A percentile compares a stretch with the other conserved stretches of the same genome.
These are phyloP conservation scores for Auanema freiburgensis DNA, from an alignment of 2,888 invertebrate species.

Conservation along the genomic window DNA sequence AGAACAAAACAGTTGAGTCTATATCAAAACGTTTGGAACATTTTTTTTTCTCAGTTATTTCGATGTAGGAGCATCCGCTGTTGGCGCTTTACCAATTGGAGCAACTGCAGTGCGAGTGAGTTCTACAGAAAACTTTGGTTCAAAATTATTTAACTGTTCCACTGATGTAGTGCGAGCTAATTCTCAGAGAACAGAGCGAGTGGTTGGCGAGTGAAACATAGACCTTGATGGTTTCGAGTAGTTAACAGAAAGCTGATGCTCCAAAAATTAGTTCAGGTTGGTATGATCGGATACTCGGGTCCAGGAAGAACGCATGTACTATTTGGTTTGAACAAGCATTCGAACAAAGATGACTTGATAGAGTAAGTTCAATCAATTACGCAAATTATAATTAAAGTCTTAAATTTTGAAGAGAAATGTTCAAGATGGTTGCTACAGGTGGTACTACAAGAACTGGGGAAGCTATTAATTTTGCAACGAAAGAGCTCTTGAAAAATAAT, in stretches of 20 bases:
- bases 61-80: conserved; percentile 32
- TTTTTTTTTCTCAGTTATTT: conserved; percentile 23
- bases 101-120: conserved; percentile 24
- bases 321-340: conserved; percentile 31
- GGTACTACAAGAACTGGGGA: conserved; percentile 52
- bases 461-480: conserved; percentile 40
- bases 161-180: too few species aligned
- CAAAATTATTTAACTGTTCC: too few species aligned
- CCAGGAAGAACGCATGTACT: conserved; percentile 29
- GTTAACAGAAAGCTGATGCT: too few species aligned
- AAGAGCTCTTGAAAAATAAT: conserved; percentile 31
- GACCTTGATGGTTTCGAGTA: too few species aligned
- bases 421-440: conserved; percentile 40
- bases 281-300: conserved; percentile 38
- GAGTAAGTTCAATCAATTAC: conserved; percentile 16
- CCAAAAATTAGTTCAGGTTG: conserved; percentile 22
- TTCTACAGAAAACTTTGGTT: too few species aligned
- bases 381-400: background rate
- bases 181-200: too few species aligned
- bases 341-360: conserved; percentile 36
- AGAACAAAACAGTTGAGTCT: conserved; percentile 29
- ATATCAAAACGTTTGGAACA: background rate
- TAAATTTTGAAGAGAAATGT: conserved; percentile 30
- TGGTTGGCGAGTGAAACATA: too few species aligned
- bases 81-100: conserved; percentile 34